Evolutionary conservation across 2,113 vertebrate genomes (phyloP), one percentile per base, ranked within the genome.

Genomic region (Ammodytes dubius): DNA sequence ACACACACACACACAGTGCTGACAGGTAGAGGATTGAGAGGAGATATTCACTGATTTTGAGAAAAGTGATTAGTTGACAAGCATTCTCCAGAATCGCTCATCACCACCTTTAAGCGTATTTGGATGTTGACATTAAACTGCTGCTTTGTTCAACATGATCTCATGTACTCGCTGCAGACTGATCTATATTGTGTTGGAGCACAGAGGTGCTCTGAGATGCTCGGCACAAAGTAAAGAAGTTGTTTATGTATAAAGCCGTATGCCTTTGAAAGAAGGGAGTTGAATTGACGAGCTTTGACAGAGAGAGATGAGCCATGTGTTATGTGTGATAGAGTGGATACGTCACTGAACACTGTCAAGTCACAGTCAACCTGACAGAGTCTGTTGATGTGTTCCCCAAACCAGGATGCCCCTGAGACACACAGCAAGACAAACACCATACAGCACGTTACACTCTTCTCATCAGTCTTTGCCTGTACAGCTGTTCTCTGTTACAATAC

Each of bases 211-310:
- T 37, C 40, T 4, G 63, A 76, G 57, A 65, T 42, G 39, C 54
- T 63, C 11, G 1, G 42, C 53, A 54, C 53, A 63, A 35, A 17
- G 50, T 72, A 61, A 81, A 81, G 56, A 83, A 49, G 60, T 53
- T 0, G 27, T 57, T 39, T 58, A 46, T 70, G 68, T 39, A 49
- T 86, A 81, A 70, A 57, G 71, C 37, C 10, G 60, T 66, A 79
- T 42, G 61, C 66, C 56, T 43, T 7, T 4, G 37, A 9, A 74
- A 82, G 68, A 88, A 35, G 67, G 47, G 80, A 83, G 56, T 83
- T 66, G 70, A 91, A 88, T 89, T 88, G 90, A 91, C 85, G 80
- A 77, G 84, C 7, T 63, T 35, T 86, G 82, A 89, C 84, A 87
- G 74, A 15, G 14, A 66, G 83, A 81, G 69, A 85, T 93, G 90